Evolutionary conservation across 2,113 vertebrate genomes (phyloP).

Genomic region (Dipodomys ordii): DNA sequence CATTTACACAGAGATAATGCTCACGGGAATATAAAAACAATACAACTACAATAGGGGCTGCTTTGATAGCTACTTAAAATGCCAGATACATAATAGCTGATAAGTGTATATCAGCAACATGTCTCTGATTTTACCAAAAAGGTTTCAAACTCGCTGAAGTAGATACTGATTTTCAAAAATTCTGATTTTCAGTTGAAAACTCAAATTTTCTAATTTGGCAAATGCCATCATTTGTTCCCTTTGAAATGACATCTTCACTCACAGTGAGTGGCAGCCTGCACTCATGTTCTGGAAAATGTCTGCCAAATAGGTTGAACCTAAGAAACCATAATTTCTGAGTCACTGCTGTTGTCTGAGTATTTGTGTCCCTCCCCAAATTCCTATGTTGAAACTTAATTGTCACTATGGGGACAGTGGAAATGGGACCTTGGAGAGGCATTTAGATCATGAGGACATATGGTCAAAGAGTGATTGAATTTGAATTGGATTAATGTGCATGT

Average conservation of each 20-base stretch:
- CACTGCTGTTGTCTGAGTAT: neutral
- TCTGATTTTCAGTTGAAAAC: constrained; percentile 36
- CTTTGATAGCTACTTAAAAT: neutral
- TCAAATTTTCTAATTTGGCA: constrained; percentile 8
- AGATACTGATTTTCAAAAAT: neutral
- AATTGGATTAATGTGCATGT: no score
- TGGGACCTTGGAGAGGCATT: no score
- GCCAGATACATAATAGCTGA: neutral
- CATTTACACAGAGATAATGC: neutral
- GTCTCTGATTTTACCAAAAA: neutral
- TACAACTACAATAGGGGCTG: neutral
- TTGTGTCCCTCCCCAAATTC: neutral
- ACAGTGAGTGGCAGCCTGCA: no score
- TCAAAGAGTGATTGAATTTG: neutral
- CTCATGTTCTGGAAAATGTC: constrained; percentile 7
- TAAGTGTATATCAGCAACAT: neutral
- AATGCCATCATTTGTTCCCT: neutral
- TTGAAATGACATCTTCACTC: neutral
- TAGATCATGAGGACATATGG: neutral
- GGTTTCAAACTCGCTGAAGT: neutral
- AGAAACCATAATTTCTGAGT: neutral
- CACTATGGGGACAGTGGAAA: neutral
- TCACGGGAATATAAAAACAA: neutral
- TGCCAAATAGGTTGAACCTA: neutral
- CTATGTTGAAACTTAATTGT: neutral